Conservation (phyloP, 1,140 invertebrate genomes). For the Sinella curviseta region DNA sequence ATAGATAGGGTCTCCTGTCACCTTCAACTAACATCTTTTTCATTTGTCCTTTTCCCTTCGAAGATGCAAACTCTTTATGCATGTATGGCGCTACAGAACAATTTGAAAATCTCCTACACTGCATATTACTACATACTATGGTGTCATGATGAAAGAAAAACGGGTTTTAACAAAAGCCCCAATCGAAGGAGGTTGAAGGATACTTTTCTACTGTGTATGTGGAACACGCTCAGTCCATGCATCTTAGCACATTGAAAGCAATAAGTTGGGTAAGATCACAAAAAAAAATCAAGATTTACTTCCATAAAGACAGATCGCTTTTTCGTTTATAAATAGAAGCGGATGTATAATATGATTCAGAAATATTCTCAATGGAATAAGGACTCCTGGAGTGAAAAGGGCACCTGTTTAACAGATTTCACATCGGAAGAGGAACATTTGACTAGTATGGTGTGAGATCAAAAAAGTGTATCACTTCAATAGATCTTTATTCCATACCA, state of each 20-base stretch:
- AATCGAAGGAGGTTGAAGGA: too few relatives aligned
- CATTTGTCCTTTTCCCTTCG: background rate
- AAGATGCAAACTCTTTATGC: too few relatives aligned
- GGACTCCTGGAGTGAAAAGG: too few relatives aligned
- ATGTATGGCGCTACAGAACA: too few relatives aligned
- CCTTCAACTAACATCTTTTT: conserved; percentile 15
- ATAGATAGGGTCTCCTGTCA: conserved; percentile 5
- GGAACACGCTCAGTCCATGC: too few relatives aligned
- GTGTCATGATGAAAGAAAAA: too few relatives aligned
- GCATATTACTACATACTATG: background rate
- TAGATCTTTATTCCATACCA: background rate
- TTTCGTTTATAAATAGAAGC: background rate
- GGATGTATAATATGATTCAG: background rate
- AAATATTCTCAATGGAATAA: too few relatives aligned
- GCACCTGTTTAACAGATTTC: background rate
- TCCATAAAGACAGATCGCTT: background rate
- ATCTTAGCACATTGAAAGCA: too few relatives aligned
- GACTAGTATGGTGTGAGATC: background rate
- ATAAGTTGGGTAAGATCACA: background rate
- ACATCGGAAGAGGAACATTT: background rate
- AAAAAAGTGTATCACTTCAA: background rate
- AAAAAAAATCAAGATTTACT: conserved; percentile 12
- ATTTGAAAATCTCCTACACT: background rate
- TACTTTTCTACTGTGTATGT: too few relatives aligned
- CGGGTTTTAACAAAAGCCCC: too few relatives aligned